Evolutionary conservation across 1,140 invertebrate species (phyloP).

Genomic region (Pteromalus puparum): DNA sequence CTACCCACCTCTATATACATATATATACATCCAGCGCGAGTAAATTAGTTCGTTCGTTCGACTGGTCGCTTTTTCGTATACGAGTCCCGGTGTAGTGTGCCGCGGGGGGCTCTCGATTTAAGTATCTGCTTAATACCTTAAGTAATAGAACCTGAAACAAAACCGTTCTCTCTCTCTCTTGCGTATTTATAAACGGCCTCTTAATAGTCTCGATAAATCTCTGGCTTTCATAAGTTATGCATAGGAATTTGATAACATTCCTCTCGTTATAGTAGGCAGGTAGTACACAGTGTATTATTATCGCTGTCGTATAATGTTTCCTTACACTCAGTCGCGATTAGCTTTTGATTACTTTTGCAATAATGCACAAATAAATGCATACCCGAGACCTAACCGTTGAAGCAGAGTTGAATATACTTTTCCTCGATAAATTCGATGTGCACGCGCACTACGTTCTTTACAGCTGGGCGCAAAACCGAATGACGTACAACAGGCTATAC

Average conservation of each 20-base stretch:
- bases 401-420: too few relatives aligned
- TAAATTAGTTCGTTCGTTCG: slow-evolving; percentile 50
- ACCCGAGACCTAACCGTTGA: too few relatives aligned
- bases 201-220: slow-evolving; percentile 45
- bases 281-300: background rate
- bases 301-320: background rate
- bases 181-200: slow-evolving; percentile 30
- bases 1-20: background rate
- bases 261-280: background rate
- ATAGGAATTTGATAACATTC: slow-evolving; percentile 31
- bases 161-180: background rate
- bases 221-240: background rate
- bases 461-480: too few relatives aligned
- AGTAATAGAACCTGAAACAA: slow-evolving; percentile 44
- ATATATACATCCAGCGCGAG: background rate
- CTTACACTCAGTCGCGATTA: too few relatives aligned
- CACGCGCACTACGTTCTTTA: too few relatives aligned
- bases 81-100: slow-evolving; percentile 5
- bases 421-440: too few relatives aligned
- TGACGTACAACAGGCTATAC: too few relatives aligned
- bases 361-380: too few relatives aligned
- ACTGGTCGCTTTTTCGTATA: slow-evolving; percentile 14
- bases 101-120: slow-evolving; percentile 26
- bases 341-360: too few relatives aligned
- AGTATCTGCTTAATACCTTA: slow-evolving; percentile 47